A percentile compares a stretch with the other conserved stretches of the same genome.
These are phyloP conservation scores for Drusus annulatus DNA, from an alignment of 1,140 invertebrate species.

Conservation along the genomic window DNA sequence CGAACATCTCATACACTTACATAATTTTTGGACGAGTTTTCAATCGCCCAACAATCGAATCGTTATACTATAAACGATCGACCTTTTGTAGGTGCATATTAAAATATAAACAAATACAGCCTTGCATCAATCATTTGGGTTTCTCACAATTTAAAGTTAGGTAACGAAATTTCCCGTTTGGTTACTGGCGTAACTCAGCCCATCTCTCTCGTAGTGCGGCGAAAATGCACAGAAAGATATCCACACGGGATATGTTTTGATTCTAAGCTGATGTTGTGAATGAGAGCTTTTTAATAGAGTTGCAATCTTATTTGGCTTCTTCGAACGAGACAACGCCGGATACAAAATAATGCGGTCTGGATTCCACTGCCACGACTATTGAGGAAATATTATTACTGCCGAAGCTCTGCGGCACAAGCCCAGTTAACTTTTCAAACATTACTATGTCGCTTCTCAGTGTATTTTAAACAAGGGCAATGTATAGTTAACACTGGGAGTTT, in stretches of 20 bases:
- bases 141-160: conserved; percentile 4
- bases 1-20: too few species aligned
- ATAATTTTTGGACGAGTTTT: too few species aligned
- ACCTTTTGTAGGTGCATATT: too few species aligned
- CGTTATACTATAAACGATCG: too few species aligned
- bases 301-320: neutral
- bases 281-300: conserved; percentile 2
- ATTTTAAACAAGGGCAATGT: too few species aligned
- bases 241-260: neutral
- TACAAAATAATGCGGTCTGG: conserved; percentile 20
- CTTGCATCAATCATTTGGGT: neutral
- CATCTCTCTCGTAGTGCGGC: neutral
- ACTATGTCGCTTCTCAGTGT: too few species aligned
- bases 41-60: too few species aligned
- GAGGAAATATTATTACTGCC: conserved; percentile 2
- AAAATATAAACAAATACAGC: neutral
- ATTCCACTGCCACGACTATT: neutral
- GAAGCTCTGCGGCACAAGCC: neutral
- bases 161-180: conserved; percentile 14
- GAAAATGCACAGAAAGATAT: neutral
- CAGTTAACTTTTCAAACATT: conserved; percentile 4
- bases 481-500: too few species aligned
- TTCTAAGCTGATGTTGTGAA: neutral
- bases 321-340: neutral
- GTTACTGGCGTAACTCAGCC: neutral